phyloP scores from a whole-genome alignment of 1,140 invertebrate species.

The Atta cephalotes region DNA sequence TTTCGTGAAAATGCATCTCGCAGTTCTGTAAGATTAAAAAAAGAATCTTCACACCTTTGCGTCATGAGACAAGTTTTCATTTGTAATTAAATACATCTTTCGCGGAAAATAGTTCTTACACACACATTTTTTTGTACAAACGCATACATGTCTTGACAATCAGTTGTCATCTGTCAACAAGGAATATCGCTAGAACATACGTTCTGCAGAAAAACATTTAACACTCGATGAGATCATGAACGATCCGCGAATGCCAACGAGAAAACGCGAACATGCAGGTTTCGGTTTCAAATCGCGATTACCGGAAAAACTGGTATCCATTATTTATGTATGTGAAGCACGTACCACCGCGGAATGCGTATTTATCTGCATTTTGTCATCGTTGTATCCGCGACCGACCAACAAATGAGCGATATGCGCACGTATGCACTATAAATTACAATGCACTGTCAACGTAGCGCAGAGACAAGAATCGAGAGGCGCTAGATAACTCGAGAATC shows the following conservation, averaged over 20 bases:
- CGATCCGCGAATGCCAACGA: constrained; percentile 22
- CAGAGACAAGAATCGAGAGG: neutral
- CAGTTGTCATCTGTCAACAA: constrained; percentile 6
- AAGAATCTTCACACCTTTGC: neutral
- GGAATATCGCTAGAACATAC: neutral
- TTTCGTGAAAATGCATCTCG: neutral
- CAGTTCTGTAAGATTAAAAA: neutral
- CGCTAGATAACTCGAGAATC: neutral
- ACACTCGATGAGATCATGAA: constrained; percentile 17
- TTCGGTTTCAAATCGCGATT: neutral
- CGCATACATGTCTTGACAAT: neutral
- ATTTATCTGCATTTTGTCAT: constrained; percentile 53
- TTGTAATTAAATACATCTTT: constrained; percentile 20
- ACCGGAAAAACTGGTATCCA: constrained; percentile 35
- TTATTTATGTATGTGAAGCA: constrained; percentile 29
- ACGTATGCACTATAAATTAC: constrained; percentile 28
- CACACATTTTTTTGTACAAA: neutral
- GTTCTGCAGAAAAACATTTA: constrained; percentile 42
- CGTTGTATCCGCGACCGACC: neutral
- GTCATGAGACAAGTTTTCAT: constrained; percentile 16
- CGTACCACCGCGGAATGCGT: constrained; percentile 38
- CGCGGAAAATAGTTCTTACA: constrained; percentile 35
- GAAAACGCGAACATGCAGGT: neutral
- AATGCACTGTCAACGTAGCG: neutral
- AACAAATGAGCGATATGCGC: constrained; percentile 40